Evolutionary conservation across 2,113 vertebrate genomes (phyloP).

Genomic region (Hippocampus barbouri): DNA sequence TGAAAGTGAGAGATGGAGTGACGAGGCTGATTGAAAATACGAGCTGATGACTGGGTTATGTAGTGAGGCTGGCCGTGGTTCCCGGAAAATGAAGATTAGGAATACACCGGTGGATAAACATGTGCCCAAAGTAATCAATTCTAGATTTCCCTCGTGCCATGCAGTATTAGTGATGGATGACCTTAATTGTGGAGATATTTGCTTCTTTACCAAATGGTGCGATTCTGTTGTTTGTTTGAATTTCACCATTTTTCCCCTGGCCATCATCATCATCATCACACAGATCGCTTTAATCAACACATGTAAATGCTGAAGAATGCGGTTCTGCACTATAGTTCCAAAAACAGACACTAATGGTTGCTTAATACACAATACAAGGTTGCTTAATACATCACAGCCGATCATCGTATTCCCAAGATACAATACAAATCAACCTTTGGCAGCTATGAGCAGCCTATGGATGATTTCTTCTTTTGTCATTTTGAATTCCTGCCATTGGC

Average conservation of each 20-base stretch:
- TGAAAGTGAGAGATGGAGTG: background rate
- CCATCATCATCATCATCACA: background rate
- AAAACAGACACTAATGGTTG: too few species aligned
- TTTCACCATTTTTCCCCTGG: background rate
- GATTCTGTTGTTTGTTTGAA: background rate
- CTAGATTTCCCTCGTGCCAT: background rate
- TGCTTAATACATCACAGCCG: too few species aligned
- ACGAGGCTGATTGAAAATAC: conserved; percentile 9
- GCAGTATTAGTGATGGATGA: background rate
- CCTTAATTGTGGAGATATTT: background rate
- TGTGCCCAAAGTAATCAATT: background rate
- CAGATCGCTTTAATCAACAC: background rate
- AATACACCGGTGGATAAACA: background rate
- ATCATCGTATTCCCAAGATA: too few species aligned
- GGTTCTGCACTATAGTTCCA: too few species aligned
- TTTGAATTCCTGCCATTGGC: too few species aligned
- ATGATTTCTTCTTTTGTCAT: too few species aligned
- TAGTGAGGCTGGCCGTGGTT: too few species aligned
- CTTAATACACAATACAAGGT: too few species aligned
- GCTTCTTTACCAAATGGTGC: background rate
- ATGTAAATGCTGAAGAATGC: background rate
- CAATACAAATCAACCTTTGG: too few species aligned
- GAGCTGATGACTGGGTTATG: background rate
- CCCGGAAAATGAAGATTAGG: too few species aligned
- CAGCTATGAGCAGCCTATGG: too few species aligned